phyloP scores from a whole-genome alignment of 2,888 invertebrate genomes.

The Drosophila ustulata region DNA sequence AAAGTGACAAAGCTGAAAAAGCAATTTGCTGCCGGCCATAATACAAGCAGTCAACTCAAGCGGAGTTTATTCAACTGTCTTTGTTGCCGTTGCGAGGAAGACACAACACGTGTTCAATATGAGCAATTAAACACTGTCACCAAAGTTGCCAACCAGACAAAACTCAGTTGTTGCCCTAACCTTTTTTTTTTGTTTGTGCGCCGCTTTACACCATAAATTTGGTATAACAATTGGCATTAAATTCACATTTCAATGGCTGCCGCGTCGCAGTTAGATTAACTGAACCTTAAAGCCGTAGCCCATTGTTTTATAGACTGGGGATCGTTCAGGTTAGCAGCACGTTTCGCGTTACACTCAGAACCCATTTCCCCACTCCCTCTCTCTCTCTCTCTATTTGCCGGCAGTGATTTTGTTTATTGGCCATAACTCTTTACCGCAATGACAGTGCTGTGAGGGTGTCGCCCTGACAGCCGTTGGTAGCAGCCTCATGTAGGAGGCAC shows the following conservation, averaged over 20 bases:
- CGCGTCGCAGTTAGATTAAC: conserved; percentile 61
- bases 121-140: conserved; percentile 81
- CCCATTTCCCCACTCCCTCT: background rate
- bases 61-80: conserved; percentile 27
- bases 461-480: conserved; percentile 23
- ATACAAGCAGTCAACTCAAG: conserved; percentile 59
- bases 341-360: conserved; percentile 50
- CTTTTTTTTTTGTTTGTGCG: conserved; percentile 27
- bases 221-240: conserved; percentile 72
- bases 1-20: conserved; percentile 81
- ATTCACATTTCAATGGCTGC: conserved; percentile 67
- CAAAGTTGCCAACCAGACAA: conserved; percentile 52
- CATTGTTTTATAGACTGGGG: conserved; percentile 53
- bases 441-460: conserved; percentile 32
- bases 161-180: conserved; percentile 18
- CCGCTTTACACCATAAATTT: conserved; percentile 48
- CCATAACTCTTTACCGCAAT: conserved; percentile 78
- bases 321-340: conserved; percentile 54
- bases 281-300: conserved; percentile 25
- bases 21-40: conserved; percentile 75
- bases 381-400: conserved; percentile 36
- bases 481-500: background rate
- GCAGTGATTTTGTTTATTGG: conserved; percentile 79
- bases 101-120: conserved; percentile 80
- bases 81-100: conserved; percentile 23